A percentile compares a stretch with the other conserved stretches of the same genome.
Conservation (phyloP, 1,140 invertebrate species). For the Eupristina koningsbergeri region DNA sequence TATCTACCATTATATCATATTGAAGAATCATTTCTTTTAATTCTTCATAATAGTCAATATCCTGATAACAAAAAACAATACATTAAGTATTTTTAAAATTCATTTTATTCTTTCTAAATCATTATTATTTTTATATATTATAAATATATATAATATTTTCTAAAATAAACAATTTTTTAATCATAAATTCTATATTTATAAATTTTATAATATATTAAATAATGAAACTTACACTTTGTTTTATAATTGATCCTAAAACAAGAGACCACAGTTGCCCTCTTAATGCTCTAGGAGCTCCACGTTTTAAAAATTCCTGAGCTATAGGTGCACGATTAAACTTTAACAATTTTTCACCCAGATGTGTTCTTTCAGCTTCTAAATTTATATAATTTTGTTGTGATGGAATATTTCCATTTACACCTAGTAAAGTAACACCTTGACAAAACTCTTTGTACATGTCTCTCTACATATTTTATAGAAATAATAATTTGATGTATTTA, state of each 20-base stretch:
- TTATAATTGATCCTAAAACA: slow-evolving; percentile 84
- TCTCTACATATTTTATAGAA: slow-evolving; percentile 72
- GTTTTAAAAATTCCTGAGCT: slow-evolving; percentile 89
- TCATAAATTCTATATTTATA: too few relatives aligned
- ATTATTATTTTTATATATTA: slow-evolving; percentile 26
- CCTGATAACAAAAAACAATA: slow-evolving; percentile 79
- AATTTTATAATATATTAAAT: slow-evolving; percentile 28
- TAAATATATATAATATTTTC: not conserved
- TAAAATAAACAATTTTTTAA: too few relatives aligned
- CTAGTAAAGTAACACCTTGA: slow-evolving; percentile 79
- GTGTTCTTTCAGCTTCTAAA: slow-evolving; percentile 80
- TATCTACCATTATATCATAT: slow-evolving; percentile 94
- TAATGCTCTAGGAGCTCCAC: slow-evolving; percentile 85
- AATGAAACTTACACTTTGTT: slow-evolving; percentile 74
- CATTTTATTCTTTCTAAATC: not conserved
- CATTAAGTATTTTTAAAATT: not conserved
- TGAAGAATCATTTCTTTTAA: slow-evolving; percentile 88
- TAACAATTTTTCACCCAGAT: slow-evolving; percentile 79
- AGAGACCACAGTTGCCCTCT: slow-evolving; percentile 86
- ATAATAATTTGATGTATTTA: slow-evolving; percentile 52
- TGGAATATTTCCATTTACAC: slow-evolving; percentile 77
- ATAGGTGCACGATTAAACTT: slow-evolving; percentile 81
- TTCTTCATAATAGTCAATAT: slow-evolving; percentile 86
- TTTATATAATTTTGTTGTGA: slow-evolving; percentile 74
- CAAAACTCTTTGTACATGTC: slow-evolving; percentile 79